Base-by-base conservation (phyloP, 1,140 invertebrate species). In the Drosophila funebris region DNA sequence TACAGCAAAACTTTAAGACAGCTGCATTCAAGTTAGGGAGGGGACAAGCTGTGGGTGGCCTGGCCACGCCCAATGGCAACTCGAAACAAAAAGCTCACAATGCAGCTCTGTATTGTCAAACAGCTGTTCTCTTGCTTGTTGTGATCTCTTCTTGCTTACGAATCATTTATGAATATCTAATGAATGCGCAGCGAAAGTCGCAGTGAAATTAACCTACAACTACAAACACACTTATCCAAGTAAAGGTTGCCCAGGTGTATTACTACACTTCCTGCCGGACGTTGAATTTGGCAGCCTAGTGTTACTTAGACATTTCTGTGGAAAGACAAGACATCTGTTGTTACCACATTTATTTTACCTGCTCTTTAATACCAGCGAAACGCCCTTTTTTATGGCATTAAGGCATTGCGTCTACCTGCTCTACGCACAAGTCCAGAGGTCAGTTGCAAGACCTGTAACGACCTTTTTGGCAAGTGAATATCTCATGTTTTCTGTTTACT, bases 41-140 rank as follows among this genome's bases (percentile, higher is more conserved):
- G 64, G n/a, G n/a, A n/a, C n/a, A 48, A 16, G 64, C 64, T 68
- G 64, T 33, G 61, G 61, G 61, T 52, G 63, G 37, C 39, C 37
- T 20, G 13, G 36, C 54, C 69, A 58, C 61, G 33, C 69, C 63
- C 62, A 57, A 50, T 24, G 20, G 9, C 16, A 27, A 37, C 27
- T 33, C 29, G 16, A 37, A 18, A 5, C 4, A 7, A 20, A 44
- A 44, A 52, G 62, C 44, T 72, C 4, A 0, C 18, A 31, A 27
- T 53, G 53, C 63, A 73, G 63, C 70, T 53, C 70, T 73, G 63
- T n/a, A 6, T 18, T n/a, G 4, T n/a, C 2, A 43, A 73, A 37
- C 70, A 73, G 70, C 70, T 73, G 70, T 31, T 66, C 0, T 3
- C 1, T 3, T 9, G 13, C 20, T 24, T 36, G 27, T 31, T 31